phyloP scores from a whole-genome alignment of 92 coral and sea anemone genomes.

The Actinernus sp. region DNA sequence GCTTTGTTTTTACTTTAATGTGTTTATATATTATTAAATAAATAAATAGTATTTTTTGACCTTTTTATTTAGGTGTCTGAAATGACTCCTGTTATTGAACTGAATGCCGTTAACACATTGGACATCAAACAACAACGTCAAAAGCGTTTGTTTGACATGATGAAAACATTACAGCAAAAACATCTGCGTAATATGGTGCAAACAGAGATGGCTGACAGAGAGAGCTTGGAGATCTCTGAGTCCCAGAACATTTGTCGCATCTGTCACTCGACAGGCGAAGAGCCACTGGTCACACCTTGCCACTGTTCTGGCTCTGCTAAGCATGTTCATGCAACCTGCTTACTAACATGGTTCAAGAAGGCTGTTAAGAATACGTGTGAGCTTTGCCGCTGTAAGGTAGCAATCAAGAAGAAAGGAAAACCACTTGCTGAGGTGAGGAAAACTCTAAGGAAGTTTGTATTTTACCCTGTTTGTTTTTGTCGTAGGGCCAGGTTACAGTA shows the following conservation, averaged over 20 bases:
- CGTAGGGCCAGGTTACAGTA: too few relatives aligned
- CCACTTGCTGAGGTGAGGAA: slow-evolving; percentile 81
- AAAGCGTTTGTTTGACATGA: slow-evolving; percentile 83
- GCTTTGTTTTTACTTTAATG: too few relatives aligned
- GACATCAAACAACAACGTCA: slow-evolving; percentile 77
- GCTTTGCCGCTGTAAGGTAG: slow-evolving; percentile 88
- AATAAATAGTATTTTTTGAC: too few relatives aligned
- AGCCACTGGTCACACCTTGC: slow-evolving; percentile 88
- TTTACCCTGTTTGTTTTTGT: too few relatives aligned
- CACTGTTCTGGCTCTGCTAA: slow-evolving; percentile 90
- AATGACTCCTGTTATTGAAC: slow-evolving; percentile 16
- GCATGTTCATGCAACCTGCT: slow-evolving; percentile 89
- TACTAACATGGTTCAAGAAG: slow-evolving; percentile 88
- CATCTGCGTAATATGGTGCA: slow-evolving; percentile 79
- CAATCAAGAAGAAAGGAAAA: slow-evolving; percentile 84
- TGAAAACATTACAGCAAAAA: slow-evolving; percentile 87
- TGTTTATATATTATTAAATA: too few relatives aligned
- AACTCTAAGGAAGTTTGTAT: not conserved
- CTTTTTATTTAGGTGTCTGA: slow-evolving; percentile 26
- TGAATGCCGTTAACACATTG: slow-evolving; percentile 5
- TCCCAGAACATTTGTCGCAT: slow-evolving; percentile 86
- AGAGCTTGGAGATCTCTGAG: slow-evolving; percentile 68
- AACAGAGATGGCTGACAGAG: slow-evolving; percentile 68
- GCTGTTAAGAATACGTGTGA: slow-evolving; percentile 94
- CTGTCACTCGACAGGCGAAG: slow-evolving; percentile 90